Evolutionary conservation across 1,140 invertebrate species (phyloP), one percentile per base, ranked within the genome.

Genomic region (Philaenus spumarius): DNA sequence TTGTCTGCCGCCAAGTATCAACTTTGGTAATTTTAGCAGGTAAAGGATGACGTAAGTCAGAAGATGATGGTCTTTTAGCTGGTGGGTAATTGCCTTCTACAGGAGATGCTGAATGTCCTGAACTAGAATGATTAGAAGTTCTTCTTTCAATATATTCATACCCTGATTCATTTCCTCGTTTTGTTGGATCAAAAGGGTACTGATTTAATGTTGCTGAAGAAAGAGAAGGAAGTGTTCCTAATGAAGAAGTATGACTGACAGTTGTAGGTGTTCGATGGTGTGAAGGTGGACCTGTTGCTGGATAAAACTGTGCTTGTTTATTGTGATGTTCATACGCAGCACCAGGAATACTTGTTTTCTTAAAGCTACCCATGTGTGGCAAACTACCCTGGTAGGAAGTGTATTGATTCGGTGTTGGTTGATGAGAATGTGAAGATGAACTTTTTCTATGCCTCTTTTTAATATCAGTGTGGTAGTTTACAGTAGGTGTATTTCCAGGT

Each of bases 1-100:
- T 77, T 0, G 71, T 71, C 46, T 76, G 65, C 52, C 73, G 66
- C 80, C 80, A 82, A 1, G 71, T 67, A 58, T 80, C 78, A 1
- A 75, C 57, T 60, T 76, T 76, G 0, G 78, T 65, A 15, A 78
- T 72, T 64, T 69, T 82, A 75, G 59, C 63, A 69, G 5, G 75
- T 69, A 4, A 68, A 65, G 1, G 63, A 66, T 55, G 14, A 11
- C 43, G 52, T 3, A 52, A n/a, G 30, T 62, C 54, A 19, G 48
- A 35, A 15, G 59, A 23, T 0, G 59, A 56, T 19, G 17, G 26
- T 51, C 53, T 50, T 26, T 61, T 61, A 3, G 22, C 58, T 3
- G 24, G 51, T 15, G 23, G 40, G 30, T 43, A 55, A 20, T 42
- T 55, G 3, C 35, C 39, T 17, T 55, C 52, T 26, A 43, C 23